Evolutionary conservation across 2,888 invertebrate genomes (phyloP), one percentile per base, ranked within the genome.

Genomic region (Sceliomorpha sp.): DNA sequence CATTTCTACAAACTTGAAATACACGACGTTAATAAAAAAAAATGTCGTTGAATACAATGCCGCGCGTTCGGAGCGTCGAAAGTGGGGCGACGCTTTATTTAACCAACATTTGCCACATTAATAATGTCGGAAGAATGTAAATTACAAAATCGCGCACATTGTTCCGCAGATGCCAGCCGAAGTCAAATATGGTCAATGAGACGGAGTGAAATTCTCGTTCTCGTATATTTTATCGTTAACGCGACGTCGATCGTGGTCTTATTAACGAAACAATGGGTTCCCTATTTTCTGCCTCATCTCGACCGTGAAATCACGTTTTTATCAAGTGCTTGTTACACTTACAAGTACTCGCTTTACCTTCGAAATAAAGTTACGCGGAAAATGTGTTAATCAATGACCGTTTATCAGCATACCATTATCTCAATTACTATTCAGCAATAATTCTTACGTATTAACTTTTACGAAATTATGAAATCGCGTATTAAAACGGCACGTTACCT

Each of bases 251-350:
- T 40, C 37, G 53, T 48, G 53, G 53, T 66, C 58, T 53, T 59
- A 66, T 48, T 53, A 59, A 48, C 48, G 53, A 66, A 60, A 67
- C 42, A 67, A 60, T 20, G 20, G 20, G 5, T 67, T 37, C 67
- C 15, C 53, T 48, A 67, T 59, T 60, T 53, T 67, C 55, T 59
- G 12, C 29, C 31, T 40, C 67, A 47, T 53, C 53, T 66, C 59
- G 53, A 66, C 40, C 59, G 66, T 51, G 37, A 66, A 66, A 59
- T 66, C 53, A 40, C 26, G 42, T 66, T 59, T 59, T 66, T 53
- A 42, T 34, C 32, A 40, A 34, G 9, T 32, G 5, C 32, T 55
- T 34, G 31, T 48, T 36, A 48, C 29, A 34, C 29, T 32, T 64
- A 56, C 44, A 29, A 39, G 44, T 31, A 51, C 40, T 40, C 40